phyloP scores from a whole-genome alignment of 2,113 vertebrate species.

The Monarcha castaneiventris region DNA sequence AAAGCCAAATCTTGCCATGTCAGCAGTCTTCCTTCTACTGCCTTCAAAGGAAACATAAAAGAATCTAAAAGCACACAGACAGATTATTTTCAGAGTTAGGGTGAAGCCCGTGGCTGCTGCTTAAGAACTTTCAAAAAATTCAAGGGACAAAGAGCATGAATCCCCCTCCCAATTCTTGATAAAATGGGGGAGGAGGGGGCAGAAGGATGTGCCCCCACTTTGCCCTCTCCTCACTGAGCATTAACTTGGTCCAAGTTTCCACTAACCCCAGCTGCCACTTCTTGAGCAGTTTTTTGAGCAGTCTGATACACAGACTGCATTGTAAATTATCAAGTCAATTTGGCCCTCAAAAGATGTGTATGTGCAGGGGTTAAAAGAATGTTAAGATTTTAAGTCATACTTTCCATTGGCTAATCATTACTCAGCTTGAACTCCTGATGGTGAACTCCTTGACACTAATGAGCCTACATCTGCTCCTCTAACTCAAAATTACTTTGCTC shows the following conservation, averaged over 20 bases:
- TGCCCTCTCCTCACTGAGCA: not conserved
- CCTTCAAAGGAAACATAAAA: not conserved
- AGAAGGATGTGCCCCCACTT: too few species aligned
- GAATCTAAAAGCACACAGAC: not conserved
- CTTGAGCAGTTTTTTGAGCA: not conserved
- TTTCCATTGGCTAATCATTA: conserved; percentile 27
- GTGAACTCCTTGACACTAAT: conserved; percentile 52
- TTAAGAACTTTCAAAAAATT: not conserved
- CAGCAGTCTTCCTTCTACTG: not conserved
- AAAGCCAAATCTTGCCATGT: not conserved
- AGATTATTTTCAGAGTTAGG: not conserved
- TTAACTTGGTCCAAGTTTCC: not conserved
- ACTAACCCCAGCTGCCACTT: not conserved
- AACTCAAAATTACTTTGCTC: conserved; percentile 37
- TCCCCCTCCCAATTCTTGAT: not conserved
- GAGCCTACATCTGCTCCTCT: conserved; percentile 26
- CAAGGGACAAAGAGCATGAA: not conserved
- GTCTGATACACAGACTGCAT: not conserved
- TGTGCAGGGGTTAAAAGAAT: not conserved
- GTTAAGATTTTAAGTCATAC: not conserved
- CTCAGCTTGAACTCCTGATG: conserved; percentile 21
- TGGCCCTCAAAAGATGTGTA: not conserved
- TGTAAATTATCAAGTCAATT: not conserved
- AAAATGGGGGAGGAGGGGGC: not conserved
- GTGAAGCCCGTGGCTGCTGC: not conserved